Base-by-base conservation (phyloP, 1,140 invertebrate species). In the Lordiphosa collinella region DNA sequence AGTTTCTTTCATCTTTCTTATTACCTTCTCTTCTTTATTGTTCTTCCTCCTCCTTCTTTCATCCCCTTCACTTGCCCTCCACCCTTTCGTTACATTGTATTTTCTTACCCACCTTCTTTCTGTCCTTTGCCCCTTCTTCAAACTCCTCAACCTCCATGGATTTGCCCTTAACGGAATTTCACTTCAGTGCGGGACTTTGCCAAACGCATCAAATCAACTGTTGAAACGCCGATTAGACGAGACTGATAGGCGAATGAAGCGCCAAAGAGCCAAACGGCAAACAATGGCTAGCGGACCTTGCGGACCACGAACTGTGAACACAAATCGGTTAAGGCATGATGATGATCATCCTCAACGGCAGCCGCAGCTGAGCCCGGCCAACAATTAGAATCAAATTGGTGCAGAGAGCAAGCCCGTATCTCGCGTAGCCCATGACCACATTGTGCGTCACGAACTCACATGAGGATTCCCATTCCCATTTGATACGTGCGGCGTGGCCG, bases 301-400 rank as follows among this genome's bases (percentile, higher is more conserved):
- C 58, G 32, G 46, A 22, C 31, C 43, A 43, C 58, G 43, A 54
- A 22, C 46, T 44, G 51, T 35, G 36, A 46, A 38, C 44, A 41
- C 53, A 71, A 70, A 64, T 70, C 53, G 41, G 54, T 14, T 53
- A 38, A 25, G 51, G 47, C 57, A 63, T 49, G 41, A 48, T 57
- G 58, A 58, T 43, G 48, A 25, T 25, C 22, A 25, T 6, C 22
- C 5, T 25, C 22, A 6, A 0, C 22, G 6, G 32, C 12, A 12
- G 61, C 36, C 54, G 50, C 71, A 66, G 56, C 31, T 49, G 50
- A 65, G 41, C 48, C 52, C 43, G 52, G 38, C 57, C 40, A 54
- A 73, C 84, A 86, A 87, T 88, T 88, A 79, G 76, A 87, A 86
- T 84, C 69, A 74, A 87, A 87, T 87, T 87, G 75, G 56, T 65